Evolutionary conservation across 1,140 invertebrate genomes (phyloP), one percentile per base, ranked within the genome.

Genomic region (Latrodectus geometricus): DNA sequence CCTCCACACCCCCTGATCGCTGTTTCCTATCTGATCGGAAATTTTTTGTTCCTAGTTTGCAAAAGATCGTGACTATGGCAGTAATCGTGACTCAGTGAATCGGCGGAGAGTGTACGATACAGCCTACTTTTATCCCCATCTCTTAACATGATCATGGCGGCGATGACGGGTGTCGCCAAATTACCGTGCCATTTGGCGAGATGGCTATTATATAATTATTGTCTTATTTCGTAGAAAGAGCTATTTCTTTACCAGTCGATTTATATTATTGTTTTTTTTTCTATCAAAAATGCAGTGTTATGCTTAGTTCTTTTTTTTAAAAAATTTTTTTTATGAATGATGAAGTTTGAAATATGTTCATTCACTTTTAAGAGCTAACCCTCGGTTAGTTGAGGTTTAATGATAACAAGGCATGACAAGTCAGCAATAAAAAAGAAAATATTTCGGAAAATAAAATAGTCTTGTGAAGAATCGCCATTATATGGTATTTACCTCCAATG

Each of bases 161-260:
- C 70, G 80, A 74, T 83, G 80, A 83, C 80, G 80, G 80, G 80
- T 83, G 80, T 83, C 80, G 80, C 69, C 69, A 83, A 74, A 74
- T 74, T 65, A 50, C 66, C 21, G 21, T 20, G 70, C 70, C 70
- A 74, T 83, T 83, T 74, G 54, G 52, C 70, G 80, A 83, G 54
- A 54, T 14, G 52, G 17, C 56, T 74, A 83, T 83, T 83, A 83
- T 83, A 83, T 83, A 83, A 83, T 83, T 83, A 83, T 83, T 70
- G 35, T 83, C 54, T 74, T 52, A 69, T 56, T 69, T 83, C 69
- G 9, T 20, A 68, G 23, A 72, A 66, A 72, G 52, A 20, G 17
- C 35, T 77, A 48, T 14, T n/a, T 11, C n/a, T 15, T 17, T 77
- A 56, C 56, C 72, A 56, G 79, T 72, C 23, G 68, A 68, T 68